Evolutionary conservation across 2,113 vertebrate species (phyloP).

Genomic region (Acinonyx jubatus): DNA sequence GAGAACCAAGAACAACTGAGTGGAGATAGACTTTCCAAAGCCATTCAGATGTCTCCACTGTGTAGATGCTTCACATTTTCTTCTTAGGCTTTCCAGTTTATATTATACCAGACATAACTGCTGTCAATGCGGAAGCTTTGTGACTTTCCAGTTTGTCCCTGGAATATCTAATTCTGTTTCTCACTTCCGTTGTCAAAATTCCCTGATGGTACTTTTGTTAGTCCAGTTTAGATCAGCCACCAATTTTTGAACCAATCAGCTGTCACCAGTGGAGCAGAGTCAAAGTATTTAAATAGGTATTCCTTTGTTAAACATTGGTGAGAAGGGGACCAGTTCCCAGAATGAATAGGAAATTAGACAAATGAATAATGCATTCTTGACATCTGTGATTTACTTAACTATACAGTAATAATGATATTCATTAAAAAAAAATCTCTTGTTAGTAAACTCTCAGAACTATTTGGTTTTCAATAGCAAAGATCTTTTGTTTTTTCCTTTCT

Average conservation of each 20-base stretch:
- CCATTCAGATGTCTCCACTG: fast-evolving
- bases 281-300: neutral
- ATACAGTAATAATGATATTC: neutral
- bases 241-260: neutral
- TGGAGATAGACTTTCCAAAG: neutral
- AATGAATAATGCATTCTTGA: neutral
- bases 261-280: neutral
- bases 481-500: neutral
- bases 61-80: neutral
- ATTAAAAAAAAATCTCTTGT: neutral
- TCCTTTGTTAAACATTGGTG: neutral
- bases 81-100: neutral
- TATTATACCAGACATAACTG: neutral
- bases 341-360: neutral
- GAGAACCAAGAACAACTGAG: neutral
- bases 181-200: neutral
- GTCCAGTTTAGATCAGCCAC: neutral
- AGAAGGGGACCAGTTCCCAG: neutral
- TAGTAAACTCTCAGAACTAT: neutral
- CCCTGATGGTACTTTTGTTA: neutral
- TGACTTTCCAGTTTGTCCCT: neutral
- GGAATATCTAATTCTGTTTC: neutral
- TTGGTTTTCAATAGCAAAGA: neutral
- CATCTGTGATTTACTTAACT: neutral
- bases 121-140: neutral